phyloP scores from a whole-genome alignment of 2,113 vertebrate species.

The Dipodomys ordii region DNA sequence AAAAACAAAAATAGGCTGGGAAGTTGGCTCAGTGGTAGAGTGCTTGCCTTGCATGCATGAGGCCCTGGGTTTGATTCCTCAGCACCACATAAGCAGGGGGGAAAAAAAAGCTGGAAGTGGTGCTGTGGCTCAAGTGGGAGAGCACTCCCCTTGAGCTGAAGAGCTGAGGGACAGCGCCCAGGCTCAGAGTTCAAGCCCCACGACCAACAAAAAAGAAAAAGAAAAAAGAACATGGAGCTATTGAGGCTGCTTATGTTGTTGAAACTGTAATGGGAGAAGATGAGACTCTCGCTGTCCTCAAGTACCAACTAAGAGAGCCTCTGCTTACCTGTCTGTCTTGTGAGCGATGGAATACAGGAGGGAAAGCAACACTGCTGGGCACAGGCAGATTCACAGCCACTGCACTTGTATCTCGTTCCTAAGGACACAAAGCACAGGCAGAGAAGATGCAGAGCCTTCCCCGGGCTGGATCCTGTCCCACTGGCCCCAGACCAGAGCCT shows the following conservation, averaged over 20 bases:
- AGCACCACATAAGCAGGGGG: too few relatives aligned
- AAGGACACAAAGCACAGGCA: slow-evolving; percentile 56
- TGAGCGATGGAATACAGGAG: slow-evolving; percentile 92
- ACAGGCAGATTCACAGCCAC: slow-evolving; percentile 89
- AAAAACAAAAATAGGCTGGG: neutral
- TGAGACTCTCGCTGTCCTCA: neutral
- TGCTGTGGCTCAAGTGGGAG: too few relatives aligned
- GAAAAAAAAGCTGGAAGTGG: too few relatives aligned
- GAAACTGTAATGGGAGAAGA: slow-evolving; percentile 6
- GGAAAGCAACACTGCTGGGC: slow-evolving; percentile 92
- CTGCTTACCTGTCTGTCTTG: slow-evolving; percentile 90
- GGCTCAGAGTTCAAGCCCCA: too few relatives aligned
- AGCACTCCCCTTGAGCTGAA: too few relatives aligned
- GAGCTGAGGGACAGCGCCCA: too few relatives aligned
- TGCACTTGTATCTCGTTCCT: slow-evolving; percentile 95
- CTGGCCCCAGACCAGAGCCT: neutral
- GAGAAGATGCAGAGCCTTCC: neutral
- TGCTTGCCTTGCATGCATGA: too few relatives aligned
- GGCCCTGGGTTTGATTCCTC: too few relatives aligned
- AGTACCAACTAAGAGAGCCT: neutral
- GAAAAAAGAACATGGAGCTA: neutral
- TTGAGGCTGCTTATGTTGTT: neutral
- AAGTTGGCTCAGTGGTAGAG: neutral
- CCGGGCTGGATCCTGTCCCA: neutral
- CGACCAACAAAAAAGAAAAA: too few relatives aligned